Conservation (phyloP, 2,888 invertebrate species). For the Deroplatys truncata region DNA sequence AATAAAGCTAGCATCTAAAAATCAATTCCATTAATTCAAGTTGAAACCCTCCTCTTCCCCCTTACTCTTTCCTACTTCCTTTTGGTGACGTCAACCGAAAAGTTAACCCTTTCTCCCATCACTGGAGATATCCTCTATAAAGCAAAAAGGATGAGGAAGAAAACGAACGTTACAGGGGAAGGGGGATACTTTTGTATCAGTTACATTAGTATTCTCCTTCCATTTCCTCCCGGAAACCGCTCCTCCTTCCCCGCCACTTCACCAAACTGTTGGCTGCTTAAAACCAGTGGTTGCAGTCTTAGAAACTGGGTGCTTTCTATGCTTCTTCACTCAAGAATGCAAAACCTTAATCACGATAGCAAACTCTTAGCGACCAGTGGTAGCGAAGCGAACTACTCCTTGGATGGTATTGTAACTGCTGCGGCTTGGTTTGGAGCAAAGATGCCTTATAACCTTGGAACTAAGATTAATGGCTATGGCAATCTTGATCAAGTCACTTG, state of each 20-base stretch:
- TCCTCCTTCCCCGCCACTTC: too few relatives aligned
- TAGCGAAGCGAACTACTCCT: background rate
- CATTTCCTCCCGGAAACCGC: background rate
- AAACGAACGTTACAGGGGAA: background rate
- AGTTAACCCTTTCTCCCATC: background rate
- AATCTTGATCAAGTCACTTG: conserved; percentile 11
- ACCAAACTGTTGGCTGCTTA: background rate
- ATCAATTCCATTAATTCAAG: background rate
- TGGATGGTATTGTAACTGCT: background rate
- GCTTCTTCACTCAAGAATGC: background rate
- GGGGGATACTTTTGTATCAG: background rate
- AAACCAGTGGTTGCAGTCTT: background rate
- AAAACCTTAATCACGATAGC: background rate
- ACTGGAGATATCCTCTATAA: background rate
- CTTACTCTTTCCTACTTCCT: background rate
- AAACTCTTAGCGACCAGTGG: background rate
- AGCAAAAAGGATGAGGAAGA: background rate
- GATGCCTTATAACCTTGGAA: background rate
- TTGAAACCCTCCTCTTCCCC: background rate
- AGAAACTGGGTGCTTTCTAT: background rate
- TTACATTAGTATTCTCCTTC: background rate
- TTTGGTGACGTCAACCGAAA: background rate
- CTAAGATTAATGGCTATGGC: conserved; percentile 2
- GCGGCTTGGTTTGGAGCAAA: background rate
- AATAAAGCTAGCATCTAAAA: background rate